Percentiles rank a stretch among this genome's conserved stretches.
phyloP scores from a whole-genome alignment of 2,797 vertebrate species.

The Hoplostethus atlanticus region DNA sequence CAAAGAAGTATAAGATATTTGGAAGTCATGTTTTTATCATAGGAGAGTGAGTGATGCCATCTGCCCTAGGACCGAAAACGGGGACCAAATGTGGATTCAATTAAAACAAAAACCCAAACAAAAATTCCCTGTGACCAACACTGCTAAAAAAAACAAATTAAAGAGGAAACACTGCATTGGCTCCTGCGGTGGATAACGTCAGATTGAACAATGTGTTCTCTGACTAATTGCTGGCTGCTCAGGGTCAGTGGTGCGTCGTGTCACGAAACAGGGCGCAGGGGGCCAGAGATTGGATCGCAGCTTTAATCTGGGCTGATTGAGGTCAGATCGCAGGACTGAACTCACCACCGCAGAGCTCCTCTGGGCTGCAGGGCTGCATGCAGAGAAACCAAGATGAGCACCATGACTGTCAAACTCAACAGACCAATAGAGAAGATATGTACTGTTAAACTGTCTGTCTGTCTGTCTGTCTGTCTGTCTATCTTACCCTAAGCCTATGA shows the following conservation, averaged over 20 bases:
- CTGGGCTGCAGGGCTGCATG: conserved; percentile 52
- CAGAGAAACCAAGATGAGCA: conserved; percentile 57
- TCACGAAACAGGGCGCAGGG: conserved; percentile 31
- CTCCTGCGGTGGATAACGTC: conserved; percentile 13
- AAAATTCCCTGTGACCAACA: too few species aligned
- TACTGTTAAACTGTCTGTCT: neutral
- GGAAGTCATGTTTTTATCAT: conserved; percentile 6
- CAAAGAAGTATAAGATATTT: too few species aligned
- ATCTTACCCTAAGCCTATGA: too few species aligned
- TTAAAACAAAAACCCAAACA: too few species aligned
- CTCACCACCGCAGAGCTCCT: conserved; percentile 61
- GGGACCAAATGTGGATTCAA: too few species aligned
- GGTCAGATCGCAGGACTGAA: conserved; percentile 74
- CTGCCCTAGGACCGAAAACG: too few species aligned
- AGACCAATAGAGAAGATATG: conserved; percentile 29
- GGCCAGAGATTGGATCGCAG: conserved; percentile 57
- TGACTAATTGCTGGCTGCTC: conserved; percentile 50
- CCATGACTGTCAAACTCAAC: conserved; percentile 18
- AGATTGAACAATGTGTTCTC: conserved; percentile 29
- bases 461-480: neutral
- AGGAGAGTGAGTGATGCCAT: neutral
- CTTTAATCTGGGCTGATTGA: conserved; percentile 81
- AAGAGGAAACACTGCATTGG: conserved; percentile 6
- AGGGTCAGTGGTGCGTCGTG: conserved; percentile 38
- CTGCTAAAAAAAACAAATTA: neutral